phyloP scores from a whole-genome alignment of 2,113 vertebrate genomes.

The Brachyhypopomus occidentalis region DNA sequence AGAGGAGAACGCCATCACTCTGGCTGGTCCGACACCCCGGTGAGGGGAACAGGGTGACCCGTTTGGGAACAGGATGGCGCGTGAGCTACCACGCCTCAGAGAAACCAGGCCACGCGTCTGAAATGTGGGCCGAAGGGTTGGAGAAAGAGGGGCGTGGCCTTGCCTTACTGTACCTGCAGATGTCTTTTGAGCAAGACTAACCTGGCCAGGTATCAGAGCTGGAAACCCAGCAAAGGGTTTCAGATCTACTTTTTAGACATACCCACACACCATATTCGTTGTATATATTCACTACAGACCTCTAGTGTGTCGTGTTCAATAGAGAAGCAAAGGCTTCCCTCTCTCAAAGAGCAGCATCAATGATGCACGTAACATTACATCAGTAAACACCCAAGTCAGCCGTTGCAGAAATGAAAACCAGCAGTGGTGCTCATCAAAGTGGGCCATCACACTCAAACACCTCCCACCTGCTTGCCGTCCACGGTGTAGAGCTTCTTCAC shows the following conservation, averaged over 20 bases:
- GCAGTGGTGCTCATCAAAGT: too few relatives aligned
- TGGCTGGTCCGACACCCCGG: neutral
- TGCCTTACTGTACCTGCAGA: neutral
- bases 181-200: neutral
- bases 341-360: too few relatives aligned
- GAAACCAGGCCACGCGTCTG: slow-evolving; percentile 26
- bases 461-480: slow-evolving; percentile 92
- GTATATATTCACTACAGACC: too few relatives aligned
- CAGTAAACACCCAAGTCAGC: too few relatives aligned
- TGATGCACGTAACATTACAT: too few relatives aligned
- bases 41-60: slow-evolving; percentile 30
- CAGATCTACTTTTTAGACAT: neutral
- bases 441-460: too few relatives aligned
- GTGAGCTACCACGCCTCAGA: neutral
- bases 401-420: too few relatives aligned
- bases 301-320: too few relatives aligned
- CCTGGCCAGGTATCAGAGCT: neutral
- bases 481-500: slow-evolving; percentile 94
- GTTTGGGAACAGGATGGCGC: slow-evolving; percentile 18
- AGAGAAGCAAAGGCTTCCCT: neutral
- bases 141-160: slow-evolving; percentile 7
- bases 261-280: neutral
- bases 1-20: slow-evolving; percentile 22
- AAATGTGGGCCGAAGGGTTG: neutral
- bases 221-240: neutral